These are phyloP conservation scores for Drosophila biarmipes DNA, from an alignment of 1,140 invertebrate genomes.

Conservation along the genomic window DNA sequence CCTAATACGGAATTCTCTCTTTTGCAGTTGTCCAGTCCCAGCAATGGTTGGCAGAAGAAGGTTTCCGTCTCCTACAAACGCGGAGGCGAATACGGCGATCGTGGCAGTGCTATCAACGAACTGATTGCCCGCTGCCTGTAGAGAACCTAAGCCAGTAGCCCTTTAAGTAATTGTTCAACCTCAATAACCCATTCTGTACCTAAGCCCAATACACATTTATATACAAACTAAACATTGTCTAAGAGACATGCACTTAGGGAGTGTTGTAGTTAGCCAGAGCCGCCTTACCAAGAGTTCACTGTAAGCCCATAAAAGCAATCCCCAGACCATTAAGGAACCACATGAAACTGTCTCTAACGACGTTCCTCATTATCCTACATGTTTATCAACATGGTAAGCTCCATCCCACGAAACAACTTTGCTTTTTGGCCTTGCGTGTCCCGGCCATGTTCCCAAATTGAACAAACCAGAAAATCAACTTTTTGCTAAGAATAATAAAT, in stretches of 20 bases:
- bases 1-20: not conserved
- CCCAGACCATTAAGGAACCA: slow-evolving; percentile 63
- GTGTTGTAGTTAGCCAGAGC: no score
- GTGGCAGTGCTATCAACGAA: slow-evolving; percentile 74
- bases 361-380: slow-evolving; percentile 68
- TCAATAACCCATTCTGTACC: slow-evolving; percentile 38
- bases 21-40: slow-evolving; percentile 73
- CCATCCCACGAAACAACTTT: slow-evolving; percentile 45
- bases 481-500: slow-evolving; percentile 68
- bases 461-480: slow-evolving; percentile 52
- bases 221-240: not conserved
- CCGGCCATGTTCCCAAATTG: slow-evolving; percentile 52
- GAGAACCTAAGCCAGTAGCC: slow-evolving; percentile 53
- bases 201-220: slow-evolving; percentile 36
- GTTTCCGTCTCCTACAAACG: slow-evolving; percentile 74
- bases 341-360: slow-evolving; percentile 71
- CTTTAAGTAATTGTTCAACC: slow-evolving; percentile 36
- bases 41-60: slow-evolving; percentile 81
- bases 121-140: slow-evolving; percentile 76
- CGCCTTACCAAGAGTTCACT: not conserved
- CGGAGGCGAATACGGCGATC: slow-evolving; percentile 82
- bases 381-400: slow-evolving; percentile 43
- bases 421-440: slow-evolving; percentile 60
- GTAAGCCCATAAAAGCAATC: slow-evolving; percentile 40
- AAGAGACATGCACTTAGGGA: not conserved